Conservation (phyloP, 2,888 invertebrate genomes). For the Hirtodrosophila duncani region DNA sequence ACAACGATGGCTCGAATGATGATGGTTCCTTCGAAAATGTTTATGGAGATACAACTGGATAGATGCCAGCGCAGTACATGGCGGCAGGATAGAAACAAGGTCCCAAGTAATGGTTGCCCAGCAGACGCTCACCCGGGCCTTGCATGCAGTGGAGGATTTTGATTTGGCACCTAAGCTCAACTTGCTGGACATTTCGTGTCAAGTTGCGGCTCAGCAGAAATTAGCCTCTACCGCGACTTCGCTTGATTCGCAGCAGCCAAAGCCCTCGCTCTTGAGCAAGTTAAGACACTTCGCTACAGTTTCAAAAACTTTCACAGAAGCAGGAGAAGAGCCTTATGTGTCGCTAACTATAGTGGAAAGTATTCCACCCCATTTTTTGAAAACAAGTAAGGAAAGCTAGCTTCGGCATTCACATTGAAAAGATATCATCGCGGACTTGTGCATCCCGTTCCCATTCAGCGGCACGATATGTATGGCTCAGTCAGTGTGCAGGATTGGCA, state of each 20-base stretch:
- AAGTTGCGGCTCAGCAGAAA: slow-evolving; percentile 18
- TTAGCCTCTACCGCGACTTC: slow-evolving; percentile 42
- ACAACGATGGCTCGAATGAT: neutral
- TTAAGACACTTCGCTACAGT: slow-evolving; percentile 6
- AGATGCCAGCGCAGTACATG: too few species aligned
- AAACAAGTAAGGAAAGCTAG: too few species aligned
- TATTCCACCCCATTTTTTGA: neutral
- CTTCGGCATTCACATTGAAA: too few species aligned
- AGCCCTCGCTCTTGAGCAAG: neutral
- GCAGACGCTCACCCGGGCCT: too few species aligned
- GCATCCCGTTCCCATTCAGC: too few species aligned
- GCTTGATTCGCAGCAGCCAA: slow-evolving; percentile 31
- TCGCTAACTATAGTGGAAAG: slow-evolving; percentile 18
- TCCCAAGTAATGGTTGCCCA: too few species aligned
- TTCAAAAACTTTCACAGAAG: neutral
- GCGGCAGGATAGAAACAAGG: too few species aligned
- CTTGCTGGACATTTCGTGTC: neutral
- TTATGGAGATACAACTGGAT: neutral
- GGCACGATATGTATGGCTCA: too few species aligned
- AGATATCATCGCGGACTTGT: too few species aligned
- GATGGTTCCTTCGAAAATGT: neutral
- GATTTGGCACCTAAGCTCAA: too few species aligned
- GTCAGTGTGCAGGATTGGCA: too few species aligned
- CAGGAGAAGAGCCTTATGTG: neutral
- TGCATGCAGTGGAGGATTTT: too few species aligned